A percentile compares a stretch with the other conserved stretches of the same genome.
phyloP scores from a whole-genome alignment of 2,113 vertebrate species.

The Tyrannus savana region DNA sequence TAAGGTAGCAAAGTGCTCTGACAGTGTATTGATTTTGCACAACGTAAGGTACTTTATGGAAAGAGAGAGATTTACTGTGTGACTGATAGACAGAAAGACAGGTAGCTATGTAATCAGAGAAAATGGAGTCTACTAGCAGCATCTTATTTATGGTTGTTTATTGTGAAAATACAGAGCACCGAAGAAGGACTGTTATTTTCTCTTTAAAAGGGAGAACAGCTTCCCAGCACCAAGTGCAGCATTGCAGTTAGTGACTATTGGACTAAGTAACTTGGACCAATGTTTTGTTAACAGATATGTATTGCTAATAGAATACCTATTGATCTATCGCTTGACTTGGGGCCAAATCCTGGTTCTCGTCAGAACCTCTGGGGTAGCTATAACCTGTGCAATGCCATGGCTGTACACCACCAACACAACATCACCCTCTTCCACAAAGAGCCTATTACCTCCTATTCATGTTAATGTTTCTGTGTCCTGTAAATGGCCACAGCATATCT shows the following conservation, averaged over 20 bases:
- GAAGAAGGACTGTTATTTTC: slow-evolving; percentile 45
- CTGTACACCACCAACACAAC: background rate
- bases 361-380: background rate
- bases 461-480: background rate
- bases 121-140: slow-evolving; percentile 60
- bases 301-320: background rate
- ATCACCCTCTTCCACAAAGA: background rate
- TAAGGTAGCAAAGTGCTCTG: background rate
- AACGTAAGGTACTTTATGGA: background rate
- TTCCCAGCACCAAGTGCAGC: background rate
- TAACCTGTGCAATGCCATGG: background rate
- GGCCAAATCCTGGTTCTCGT: background rate
- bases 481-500: background rate
- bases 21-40: slow-evolving; percentile 48
- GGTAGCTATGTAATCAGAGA: slow-evolving; percentile 60
- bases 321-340: background rate
- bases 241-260: background rate
- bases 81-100: slow-evolving; percentile 40
- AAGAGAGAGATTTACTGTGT: slow-evolving; percentile 42
- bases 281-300: background rate
- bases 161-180: slow-evolving; percentile 41
- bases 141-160: slow-evolving; percentile 44
- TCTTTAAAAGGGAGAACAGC: slow-evolving; percentile 10
- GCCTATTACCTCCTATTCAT: background rate
- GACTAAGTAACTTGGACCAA: background rate